Percentiles rank a stretch among this genome's conserved stretches.
Evolutionary conservation across 2,888 invertebrate species (phyloP).

Genomic region (Tryphoninae sp.): DNA sequence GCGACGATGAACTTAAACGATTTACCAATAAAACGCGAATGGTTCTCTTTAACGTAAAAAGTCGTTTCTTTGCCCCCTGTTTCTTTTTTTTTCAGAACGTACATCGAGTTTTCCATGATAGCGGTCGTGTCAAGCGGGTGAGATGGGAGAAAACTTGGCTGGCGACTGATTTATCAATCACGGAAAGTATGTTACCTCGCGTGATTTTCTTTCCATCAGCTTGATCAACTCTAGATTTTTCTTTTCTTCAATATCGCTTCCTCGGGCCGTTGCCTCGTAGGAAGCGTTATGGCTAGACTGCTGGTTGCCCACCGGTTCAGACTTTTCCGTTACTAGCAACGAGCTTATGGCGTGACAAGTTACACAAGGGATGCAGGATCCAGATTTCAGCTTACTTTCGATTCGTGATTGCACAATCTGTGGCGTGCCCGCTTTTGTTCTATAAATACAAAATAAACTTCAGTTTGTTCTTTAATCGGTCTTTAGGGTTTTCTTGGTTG

Average conservation of each 20-base stretch:
- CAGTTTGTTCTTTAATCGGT: constrained; percentile 13
- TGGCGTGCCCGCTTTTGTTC: constrained; percentile 42
- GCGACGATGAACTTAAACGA: constrained; percentile 33
- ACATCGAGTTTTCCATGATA: not conserved
- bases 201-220: constrained; percentile 40
- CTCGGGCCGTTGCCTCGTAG: constrained; percentile 52
- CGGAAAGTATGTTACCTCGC: constrained; percentile 39
- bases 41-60: not conserved
- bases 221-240: constrained; percentile 11
- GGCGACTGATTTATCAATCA: constrained; percentile 31
- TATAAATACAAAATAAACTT: constrained; percentile 38
- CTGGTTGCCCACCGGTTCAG: not conserved
- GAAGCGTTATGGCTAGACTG: not conserved
- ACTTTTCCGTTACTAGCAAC: constrained; percentile 54
- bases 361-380: constrained; percentile 40
- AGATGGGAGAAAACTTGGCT: constrained; percentile 15
- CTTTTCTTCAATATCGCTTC: constrained; percentile 43
- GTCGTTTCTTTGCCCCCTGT: constrained; percentile 6
- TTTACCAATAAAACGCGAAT: constrained; percentile 27
- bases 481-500: constrained; percentile 12
- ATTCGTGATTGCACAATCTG: constrained; percentile 45
- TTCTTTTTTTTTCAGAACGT: not conserved
- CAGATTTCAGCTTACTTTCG: constrained; percentile 40
- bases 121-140: not conserved
- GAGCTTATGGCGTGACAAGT: constrained; percentile 65